phyloP scores from a whole-genome alignment of 2,113 vertebrate species.

The human (Homo sapiens) region GRCh38 chr6:42451501-42452000 shows the following conservation, averaged over 20 bases:
- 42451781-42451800: conserved; percentile 78
- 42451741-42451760: conserved; percentile 59
- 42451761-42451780: conserved; percentile 61
- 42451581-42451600: conserved; percentile 80
- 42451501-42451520: conserved; percentile 79
- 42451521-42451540: conserved; percentile 75
- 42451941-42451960: conserved; percentile 77
- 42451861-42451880: conserved; percentile 80
- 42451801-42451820: conserved; percentile 70
- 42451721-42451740: conserved; percentile 66
- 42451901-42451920: conserved; percentile 76
- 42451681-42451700: conserved; percentile 66
- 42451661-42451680: conserved; percentile 76
- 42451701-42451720: conserved; percentile 77
- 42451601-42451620: conserved; percentile 70
- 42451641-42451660: conserved; percentile 71
- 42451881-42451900: conserved; percentile 79
- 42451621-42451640: conserved; percentile 69
- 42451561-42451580: conserved; percentile 79
- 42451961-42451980: conserved; percentile 78
- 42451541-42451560: conserved; percentile 80
- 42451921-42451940: conserved; percentile 78
- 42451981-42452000: conserved; percentile 71
- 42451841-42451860: conserved; percentile 74
- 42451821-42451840: conserved; percentile 71